These are phyloP conservation scores for Artibeus lituratus DNA, from an alignment of 2,797 vertebrate genomes.

Conservation along the genomic window DNA sequence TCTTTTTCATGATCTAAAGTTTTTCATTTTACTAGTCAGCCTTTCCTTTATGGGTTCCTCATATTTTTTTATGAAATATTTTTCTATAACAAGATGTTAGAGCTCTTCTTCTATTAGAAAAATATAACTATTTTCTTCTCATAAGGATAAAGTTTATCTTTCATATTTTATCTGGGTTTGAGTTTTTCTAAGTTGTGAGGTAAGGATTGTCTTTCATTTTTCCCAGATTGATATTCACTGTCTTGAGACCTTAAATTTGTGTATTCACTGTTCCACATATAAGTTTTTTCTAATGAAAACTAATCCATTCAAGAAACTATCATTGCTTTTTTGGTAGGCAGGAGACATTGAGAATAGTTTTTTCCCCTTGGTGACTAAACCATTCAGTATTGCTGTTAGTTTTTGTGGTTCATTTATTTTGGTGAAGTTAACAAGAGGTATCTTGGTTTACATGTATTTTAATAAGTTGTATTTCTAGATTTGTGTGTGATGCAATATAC, in stretches of 20 bases:
- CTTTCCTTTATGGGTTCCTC: neutral
- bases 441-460: slow-evolving; percentile 49
- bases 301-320: neutral
- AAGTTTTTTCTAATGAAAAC: slow-evolving; percentile 13
- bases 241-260: slow-evolving; percentile 22
- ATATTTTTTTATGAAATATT: neutral
- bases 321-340: neutral
- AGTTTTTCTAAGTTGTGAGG: neutral
- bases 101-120: neutral
- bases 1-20: neutral
- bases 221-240: neutral
- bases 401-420: slow-evolving; percentile 23
- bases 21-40: slow-evolving; percentile 18
- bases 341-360: neutral
- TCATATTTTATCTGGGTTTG: neutral
- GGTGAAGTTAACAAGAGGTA: neutral
- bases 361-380: neutral
- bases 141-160: neutral
- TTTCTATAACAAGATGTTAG: neutral
- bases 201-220: neutral
- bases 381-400: neutral
- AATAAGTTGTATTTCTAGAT: slow-evolving; percentile 6
- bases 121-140: neutral
- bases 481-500: neutral
- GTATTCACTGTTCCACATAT: neutral